Conservation (phyloP, 2,888 invertebrate genomes). For the Meloe dianella region DNA sequence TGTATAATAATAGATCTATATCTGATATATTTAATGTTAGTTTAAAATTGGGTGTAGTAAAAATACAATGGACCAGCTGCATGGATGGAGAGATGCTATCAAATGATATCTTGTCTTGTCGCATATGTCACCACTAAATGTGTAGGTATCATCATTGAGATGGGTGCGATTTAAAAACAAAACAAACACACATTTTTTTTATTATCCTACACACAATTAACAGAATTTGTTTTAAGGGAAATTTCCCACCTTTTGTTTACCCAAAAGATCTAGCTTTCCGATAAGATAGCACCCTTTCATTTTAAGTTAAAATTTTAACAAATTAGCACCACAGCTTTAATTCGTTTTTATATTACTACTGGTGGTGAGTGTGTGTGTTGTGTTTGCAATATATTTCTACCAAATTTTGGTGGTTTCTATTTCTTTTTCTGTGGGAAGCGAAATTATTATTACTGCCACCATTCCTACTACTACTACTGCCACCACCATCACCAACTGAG, state of each 20-base stretch:
- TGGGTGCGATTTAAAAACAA: conserved; percentile 25
- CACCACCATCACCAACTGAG: background rate
- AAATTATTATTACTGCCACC: background rate
- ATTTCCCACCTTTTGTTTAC: conserved; percentile 13
- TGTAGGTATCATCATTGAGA: conserved; percentile 35
- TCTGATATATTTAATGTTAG: conserved; percentile 55
- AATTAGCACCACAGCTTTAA: background rate
- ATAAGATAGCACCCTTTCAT: background rate
- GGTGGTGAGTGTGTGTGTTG: background rate
- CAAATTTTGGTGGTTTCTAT: background rate
- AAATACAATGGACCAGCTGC: conserved; percentile 53
- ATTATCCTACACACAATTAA: conserved; percentile 10
- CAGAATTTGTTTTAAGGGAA: conserved; percentile 18
- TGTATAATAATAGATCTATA: conserved; percentile 46
- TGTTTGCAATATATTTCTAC: background rate
- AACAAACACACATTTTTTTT: background rate
- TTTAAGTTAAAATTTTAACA: background rate
- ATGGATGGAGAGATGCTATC: conserved; percentile 55
- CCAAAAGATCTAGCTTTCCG: background rate
- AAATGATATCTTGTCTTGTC: conserved; percentile 52
- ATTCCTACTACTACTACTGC: background rate
- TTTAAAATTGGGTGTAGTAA: conserved; percentile 53
- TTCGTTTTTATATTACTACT: conserved; percentile 2
- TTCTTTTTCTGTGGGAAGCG: conserved; percentile 4
- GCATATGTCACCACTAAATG: conserved; percentile 51